Evolutionary conservation across 2,797 vertebrate species (phyloP).

Genomic region (Tarsius wallacei): DNA sequence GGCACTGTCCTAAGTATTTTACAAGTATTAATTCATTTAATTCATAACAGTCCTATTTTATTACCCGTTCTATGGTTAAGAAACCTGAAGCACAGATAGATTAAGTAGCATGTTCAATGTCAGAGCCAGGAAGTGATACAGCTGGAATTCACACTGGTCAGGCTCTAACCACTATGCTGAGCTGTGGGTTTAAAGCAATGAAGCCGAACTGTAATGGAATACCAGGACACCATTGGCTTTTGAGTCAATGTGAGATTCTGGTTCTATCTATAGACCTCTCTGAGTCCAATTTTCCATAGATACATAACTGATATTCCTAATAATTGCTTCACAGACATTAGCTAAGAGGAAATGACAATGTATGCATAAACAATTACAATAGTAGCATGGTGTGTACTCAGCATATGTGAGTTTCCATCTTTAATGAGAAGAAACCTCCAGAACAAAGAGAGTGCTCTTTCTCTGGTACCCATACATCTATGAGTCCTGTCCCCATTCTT

Average conservation of each 20-base stretch:
- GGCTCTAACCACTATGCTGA: background rate
- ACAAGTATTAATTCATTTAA: constrained; percentile 12
- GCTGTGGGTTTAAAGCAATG: background rate
- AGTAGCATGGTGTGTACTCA: background rate
- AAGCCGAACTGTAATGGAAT: rapidly evolving
- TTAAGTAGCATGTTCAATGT: background rate
- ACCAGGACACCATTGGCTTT: background rate
- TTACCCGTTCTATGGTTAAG: background rate
- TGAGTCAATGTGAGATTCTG: constrained; percentile 4
- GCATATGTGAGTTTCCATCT: background rate
- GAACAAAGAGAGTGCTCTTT: background rate
- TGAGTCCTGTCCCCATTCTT: background rate
- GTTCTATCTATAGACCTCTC: background rate
- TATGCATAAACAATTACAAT: background rate
- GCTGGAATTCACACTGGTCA: background rate
- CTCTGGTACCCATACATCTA: background rate
- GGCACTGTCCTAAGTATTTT: background rate
- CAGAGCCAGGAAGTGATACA: background rate
- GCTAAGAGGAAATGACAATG: constrained; percentile 22
- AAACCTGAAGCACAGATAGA: background rate
- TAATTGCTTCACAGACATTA: constrained; percentile 55
- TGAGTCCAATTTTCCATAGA: background rate
- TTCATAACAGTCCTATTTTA: background rate
- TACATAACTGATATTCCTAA: background rate
- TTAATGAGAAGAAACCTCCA: constrained; percentile 4